phyloP scores from a whole-genome alignment of 2,888 invertebrate species.

The Drosophila vallismaia region DNA sequence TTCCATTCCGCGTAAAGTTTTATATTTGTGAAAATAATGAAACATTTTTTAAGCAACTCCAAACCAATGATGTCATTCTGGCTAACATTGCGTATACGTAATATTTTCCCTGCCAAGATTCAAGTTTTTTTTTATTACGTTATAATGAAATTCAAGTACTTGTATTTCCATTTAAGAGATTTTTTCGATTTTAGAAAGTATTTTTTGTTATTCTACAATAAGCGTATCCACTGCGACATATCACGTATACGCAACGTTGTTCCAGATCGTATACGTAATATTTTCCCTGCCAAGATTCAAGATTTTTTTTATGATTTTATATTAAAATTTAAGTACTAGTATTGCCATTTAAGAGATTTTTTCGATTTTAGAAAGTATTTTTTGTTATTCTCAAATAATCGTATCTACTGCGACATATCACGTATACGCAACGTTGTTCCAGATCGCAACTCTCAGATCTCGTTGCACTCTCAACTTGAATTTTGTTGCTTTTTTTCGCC shows the following conservation, averaged over 20 bases:
- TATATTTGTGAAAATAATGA: background rate
- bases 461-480: constrained; percentile 25
- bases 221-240: background rate
- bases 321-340: too few relatives aligned
- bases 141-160: too few relatives aligned
- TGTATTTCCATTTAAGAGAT: too few relatives aligned
- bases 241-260: background rate
- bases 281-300: too few relatives aligned
- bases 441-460: constrained; percentile 11
- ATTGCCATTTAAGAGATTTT: too few relatives aligned
- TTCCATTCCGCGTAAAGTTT: background rate
- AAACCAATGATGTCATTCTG: background rate
- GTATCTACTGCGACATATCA: constrained; percentile 62
- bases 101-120: too few relatives aligned
- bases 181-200: background rate
- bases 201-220: background rate
- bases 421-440: constrained; percentile 63
- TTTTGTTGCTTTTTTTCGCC: constrained; percentile 7
- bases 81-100: background rate
- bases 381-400: constrained; percentile 8
- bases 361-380: constrained; percentile 12
- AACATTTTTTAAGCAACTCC: too few relatives aligned
- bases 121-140: too few relatives aligned
- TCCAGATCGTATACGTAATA: background rate
- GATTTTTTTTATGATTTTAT: too few relatives aligned